phyloP scores from a whole-genome alignment of 2,888 invertebrate genomes.

The Sylvicola fuscatus region DNA sequence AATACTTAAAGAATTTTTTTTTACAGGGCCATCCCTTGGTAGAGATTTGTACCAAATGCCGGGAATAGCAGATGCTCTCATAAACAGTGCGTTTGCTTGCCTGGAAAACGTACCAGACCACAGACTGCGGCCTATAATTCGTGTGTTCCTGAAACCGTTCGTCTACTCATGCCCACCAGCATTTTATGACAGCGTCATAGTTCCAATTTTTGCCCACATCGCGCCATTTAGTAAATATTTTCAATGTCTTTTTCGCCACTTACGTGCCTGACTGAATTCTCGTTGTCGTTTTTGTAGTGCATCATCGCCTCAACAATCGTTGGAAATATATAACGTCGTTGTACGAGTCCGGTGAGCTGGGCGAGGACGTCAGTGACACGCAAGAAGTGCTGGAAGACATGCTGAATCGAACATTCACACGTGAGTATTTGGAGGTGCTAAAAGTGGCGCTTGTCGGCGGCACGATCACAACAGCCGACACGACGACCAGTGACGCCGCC shows the following conservation, averaged over 20 bases:
- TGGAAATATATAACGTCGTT: slow-evolving; percentile 63
- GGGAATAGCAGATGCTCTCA: slow-evolving; percentile 51
- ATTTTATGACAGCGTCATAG: slow-evolving; percentile 50
- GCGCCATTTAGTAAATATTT: slow-evolving; percentile 52
- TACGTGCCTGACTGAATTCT: neutral
- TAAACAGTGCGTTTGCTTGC: slow-evolving; percentile 31
- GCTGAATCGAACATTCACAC: slow-evolving; percentile 62
- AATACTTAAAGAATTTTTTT: too few species aligned
- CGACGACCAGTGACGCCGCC: slow-evolving; percentile 24
- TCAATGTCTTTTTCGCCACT: neutral
- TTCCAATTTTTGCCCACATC: slow-evolving; percentile 59
- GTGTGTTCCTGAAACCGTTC: slow-evolving; percentile 70
- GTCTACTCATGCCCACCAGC: slow-evolving; percentile 70
- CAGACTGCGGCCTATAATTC: slow-evolving; percentile 59
- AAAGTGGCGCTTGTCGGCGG: slow-evolving; percentile 57
- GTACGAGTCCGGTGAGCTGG: slow-evolving; percentile 54
- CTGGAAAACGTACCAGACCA: slow-evolving; percentile 60
- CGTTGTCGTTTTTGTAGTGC: slow-evolving; percentile 27
- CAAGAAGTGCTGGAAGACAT: slow-evolving; percentile 75
- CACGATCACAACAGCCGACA: slow-evolving; percentile 30
- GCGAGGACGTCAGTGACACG: slow-evolving; percentile 54
- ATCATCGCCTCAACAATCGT: slow-evolving; percentile 44
- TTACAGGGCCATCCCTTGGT: slow-evolving; percentile 54
- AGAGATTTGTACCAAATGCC: slow-evolving; percentile 66
- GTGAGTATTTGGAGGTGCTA: slow-evolving; percentile 73